Conservation (phyloP, 2,797 vertebrate genomes). For the Propithecus deckenii region DNA sequence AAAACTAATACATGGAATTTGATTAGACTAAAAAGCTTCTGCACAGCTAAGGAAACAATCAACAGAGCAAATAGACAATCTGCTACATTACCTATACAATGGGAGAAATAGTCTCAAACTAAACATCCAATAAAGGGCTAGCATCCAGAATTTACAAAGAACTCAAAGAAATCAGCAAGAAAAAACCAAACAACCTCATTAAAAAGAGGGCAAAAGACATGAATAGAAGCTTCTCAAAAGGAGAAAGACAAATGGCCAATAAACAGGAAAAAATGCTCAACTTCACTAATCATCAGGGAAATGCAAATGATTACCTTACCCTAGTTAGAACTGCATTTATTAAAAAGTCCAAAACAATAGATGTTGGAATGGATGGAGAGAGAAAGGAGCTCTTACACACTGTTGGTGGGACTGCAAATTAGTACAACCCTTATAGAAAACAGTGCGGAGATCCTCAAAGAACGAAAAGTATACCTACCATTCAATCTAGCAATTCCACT, state of each 20-base stretch:
- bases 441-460: neutral
- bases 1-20: neutral
- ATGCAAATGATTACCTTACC: neutral
- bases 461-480: neutral
- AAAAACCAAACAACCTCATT: neutral
- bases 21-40: neutral
- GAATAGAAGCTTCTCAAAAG: neutral
- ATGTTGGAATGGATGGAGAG: neutral
- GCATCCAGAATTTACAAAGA: neutral
- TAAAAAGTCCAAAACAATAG: neutral
- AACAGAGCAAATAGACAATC: neutral
- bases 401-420: neutral
- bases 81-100: neutral
- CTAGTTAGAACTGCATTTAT: neutral
- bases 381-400: neutral
- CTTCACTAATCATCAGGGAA: neutral
- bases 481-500: neutral
- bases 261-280: neutral
- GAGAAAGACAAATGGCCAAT: neutral
- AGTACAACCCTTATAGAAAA: neutral
- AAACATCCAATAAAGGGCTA: neutral
- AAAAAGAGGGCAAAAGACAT: neutral
- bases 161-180: neutral
- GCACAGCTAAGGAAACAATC: neutral
- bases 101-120: neutral